These are phyloP conservation scores for Aurelia sp. DNA, from an alignment of 30 jellyfish, hydroid and myxozoan species.

Conservation along the genomic window DNA sequence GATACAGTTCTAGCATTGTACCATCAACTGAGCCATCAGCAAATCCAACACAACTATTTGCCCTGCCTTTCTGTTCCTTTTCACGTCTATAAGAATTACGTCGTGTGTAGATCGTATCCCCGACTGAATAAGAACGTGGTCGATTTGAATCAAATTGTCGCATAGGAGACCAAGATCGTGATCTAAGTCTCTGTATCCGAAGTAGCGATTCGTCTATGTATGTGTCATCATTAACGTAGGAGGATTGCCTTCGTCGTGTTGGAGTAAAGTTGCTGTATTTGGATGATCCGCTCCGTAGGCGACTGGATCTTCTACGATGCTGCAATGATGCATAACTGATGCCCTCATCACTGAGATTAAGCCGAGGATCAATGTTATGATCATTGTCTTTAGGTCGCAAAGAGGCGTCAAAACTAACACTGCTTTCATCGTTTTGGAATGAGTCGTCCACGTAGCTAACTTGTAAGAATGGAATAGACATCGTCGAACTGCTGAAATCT, in stretches of 20 bases:
- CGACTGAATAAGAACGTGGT: constrained; percentile 1
- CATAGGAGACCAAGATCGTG: constrained; percentile 26
- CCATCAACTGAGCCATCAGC: too few species aligned
- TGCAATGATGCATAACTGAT: not conserved
- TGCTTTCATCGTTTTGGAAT: not conserved
- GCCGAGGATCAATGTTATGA: not conserved
- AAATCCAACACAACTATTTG: too few species aligned
- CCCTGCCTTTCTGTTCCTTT: too few species aligned
- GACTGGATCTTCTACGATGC: not conserved
- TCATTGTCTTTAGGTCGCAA: not conserved
- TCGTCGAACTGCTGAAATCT: not conserved
- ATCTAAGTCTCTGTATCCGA: not conserved
- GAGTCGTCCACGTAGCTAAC: not conserved
- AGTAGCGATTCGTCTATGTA: not conserved
- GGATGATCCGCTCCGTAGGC: not conserved
- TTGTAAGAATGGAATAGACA: not conserved
- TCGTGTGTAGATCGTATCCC: not conserved
- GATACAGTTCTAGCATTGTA: too few species aligned
- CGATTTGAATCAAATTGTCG: not conserved
- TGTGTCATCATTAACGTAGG: not conserved
- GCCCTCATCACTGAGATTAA: not conserved
- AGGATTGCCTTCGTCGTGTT: constrained; percentile 5
- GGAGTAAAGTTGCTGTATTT: not conserved
- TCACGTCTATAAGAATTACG: not conserved
- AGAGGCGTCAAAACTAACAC: not conserved